These are phyloP conservation scores for Siphamia tubifer DNA, from an alignment of 2,113 vertebrate species.

Conservation along the genomic window DNA sequence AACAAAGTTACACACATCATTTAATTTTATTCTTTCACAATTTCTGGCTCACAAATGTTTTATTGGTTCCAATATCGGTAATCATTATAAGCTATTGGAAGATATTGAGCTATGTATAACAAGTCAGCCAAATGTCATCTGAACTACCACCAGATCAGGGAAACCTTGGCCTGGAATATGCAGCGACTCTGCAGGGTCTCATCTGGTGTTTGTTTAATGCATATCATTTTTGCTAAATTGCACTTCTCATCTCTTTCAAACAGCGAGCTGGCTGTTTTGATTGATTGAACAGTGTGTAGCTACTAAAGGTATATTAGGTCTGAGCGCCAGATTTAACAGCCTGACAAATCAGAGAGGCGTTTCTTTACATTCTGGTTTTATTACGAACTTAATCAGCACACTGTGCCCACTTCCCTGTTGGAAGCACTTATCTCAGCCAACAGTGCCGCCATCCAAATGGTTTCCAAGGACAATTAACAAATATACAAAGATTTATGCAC, in stretches of 20 bases:
- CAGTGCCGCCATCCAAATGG: background rate
- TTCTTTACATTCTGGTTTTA: background rate
- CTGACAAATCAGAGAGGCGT: background rate
- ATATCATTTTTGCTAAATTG: conserved; percentile 13
- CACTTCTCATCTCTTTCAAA: background rate
- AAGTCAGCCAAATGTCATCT: conserved; percentile 66
- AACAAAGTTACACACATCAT: conserved; percentile 67
- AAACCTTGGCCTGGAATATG: conserved; percentile 25
- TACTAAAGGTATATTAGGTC: background rate
- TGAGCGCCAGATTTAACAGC: background rate
- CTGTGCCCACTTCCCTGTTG: background rate
- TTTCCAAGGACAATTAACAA: conserved; percentile 59
- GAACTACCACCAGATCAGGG: conserved; percentile 31
- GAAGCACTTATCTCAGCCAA: conserved; percentile 7
- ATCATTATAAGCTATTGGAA: conserved; percentile 74
- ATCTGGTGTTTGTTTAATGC: conserved; percentile 50
- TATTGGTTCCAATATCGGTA: conserved; percentile 69
- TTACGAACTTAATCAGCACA: background rate
- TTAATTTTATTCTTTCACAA: conserved; percentile 74
- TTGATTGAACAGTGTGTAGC: background rate
- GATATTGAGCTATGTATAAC: conserved; percentile 58
- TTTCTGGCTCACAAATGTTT: conserved; percentile 74
- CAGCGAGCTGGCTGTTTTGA: background rate
- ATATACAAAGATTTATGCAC: conserved; percentile 47
- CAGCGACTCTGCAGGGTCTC: conserved; percentile 41